phyloP scores from a whole-genome alignment of 2,797 vertebrate genomes.

The Picus viridis region DNA sequence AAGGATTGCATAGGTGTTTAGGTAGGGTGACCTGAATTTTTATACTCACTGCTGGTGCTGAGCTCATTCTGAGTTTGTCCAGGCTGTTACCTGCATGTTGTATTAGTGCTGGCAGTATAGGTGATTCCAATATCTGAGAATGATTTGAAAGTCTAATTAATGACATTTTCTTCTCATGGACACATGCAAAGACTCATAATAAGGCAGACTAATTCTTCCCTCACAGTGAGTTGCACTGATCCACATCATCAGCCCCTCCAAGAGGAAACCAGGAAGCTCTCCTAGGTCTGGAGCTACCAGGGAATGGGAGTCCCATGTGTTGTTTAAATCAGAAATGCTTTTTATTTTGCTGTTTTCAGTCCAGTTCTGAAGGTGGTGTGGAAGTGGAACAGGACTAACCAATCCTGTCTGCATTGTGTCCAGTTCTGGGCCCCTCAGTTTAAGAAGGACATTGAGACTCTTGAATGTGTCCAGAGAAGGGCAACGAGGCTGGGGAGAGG shows the following conservation, averaged over 20 bases:
- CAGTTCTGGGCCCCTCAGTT: no score
- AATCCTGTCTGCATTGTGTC: background rate
- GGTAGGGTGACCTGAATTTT: background rate
- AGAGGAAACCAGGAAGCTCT: background rate
- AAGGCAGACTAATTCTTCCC: background rate
- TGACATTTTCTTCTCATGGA: background rate
- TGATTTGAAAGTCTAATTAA: background rate
- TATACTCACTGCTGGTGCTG: background rate
- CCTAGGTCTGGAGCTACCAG: background rate
- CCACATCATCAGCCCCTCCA: background rate
- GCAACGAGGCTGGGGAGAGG: no score
- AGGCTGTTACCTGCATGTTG: background rate
- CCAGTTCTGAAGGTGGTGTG: background rate
- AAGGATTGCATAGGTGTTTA: background rate
- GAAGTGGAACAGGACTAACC: background rate
- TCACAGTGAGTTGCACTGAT: fast-evolving
- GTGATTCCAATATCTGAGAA: background rate
- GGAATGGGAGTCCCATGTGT: background rate
- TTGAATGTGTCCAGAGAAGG: no score
- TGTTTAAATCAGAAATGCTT: background rate
- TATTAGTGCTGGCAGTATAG: background rate
- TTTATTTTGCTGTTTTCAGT: background rate
- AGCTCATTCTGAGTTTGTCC: background rate
- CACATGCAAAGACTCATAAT: background rate
- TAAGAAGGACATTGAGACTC: no score